Percentiles rank a stretch among this genome's conserved stretches.
Conservation (phyloP, 1,140 invertebrate species). For the Bombus superbus region DNA sequence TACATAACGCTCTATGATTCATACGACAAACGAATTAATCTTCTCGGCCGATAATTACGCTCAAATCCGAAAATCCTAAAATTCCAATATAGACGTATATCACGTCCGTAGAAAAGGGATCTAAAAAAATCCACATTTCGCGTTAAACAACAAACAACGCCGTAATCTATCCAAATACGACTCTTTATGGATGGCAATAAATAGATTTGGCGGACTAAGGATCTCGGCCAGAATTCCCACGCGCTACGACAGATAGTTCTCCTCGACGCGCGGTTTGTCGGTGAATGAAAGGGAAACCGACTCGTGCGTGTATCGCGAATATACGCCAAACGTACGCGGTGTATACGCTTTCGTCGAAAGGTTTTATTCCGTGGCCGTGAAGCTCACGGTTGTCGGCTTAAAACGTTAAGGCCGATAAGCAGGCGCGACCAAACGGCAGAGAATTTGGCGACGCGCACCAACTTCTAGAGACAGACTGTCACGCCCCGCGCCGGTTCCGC, state of each 20-base stretch:
- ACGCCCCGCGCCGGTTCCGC: not conserved
- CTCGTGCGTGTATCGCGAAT: not conserved
- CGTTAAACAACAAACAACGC: not conserved
- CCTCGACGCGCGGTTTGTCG: not conserved
- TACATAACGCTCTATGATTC: no score
- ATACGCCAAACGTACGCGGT: not conserved
- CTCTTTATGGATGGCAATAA: conserved; percentile 34
- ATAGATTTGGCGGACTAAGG: not conserved
- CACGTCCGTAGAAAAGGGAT: not conserved
- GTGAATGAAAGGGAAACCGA: not conserved
- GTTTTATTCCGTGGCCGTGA: not conserved
- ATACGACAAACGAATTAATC: no score
- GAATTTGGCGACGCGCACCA: conserved; percentile 50
- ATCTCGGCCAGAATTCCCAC: not conserved
- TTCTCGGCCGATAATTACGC: not conserved
- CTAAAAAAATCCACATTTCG: not conserved
- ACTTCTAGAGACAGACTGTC: conserved; percentile 29
- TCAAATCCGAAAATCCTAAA: not conserved
- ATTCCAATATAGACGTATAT: not conserved
- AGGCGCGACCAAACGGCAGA: conserved; percentile 64
- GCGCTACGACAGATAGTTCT: not conserved
- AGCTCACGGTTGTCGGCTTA: conserved; percentile 61
- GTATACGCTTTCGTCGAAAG: not conserved
- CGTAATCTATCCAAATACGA: not conserved
- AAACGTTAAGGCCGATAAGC: conserved; percentile 60